These are phyloP conservation scores for Macrobrachium rosenbergii DNA, from an alignment of 1,140 invertebrate genomes.

Conservation along the genomic window DNA sequence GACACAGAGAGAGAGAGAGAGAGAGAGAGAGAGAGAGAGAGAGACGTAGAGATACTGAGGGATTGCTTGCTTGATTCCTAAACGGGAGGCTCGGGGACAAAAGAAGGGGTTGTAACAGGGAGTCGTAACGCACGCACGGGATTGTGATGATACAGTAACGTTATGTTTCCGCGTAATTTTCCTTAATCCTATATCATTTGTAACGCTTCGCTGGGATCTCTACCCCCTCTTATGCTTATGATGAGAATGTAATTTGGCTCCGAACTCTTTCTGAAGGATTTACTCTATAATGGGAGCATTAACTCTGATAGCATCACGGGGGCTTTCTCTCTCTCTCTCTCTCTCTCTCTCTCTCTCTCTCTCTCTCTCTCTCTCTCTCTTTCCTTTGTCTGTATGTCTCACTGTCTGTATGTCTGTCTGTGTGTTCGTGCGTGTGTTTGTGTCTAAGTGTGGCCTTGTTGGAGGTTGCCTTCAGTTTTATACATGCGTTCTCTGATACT, in stretches of 20 bases:
- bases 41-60: neutral
- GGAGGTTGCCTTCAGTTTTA: too few species aligned
- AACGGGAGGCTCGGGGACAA: neutral
- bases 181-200: too few species aligned
- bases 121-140: neutral
- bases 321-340: neutral
- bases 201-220: too few species aligned
- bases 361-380: neutral
- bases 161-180: too few species aligned
- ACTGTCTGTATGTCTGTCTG: neutral
- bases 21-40: neutral
- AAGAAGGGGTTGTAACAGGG: neutral
- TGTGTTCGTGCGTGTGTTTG: neutral
- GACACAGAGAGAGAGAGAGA: constrained; percentile 17
- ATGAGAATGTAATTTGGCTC: too few species aligned
- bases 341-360: neutral
- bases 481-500: too few species aligned
- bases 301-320: neutral
- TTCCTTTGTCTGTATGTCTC: neutral
- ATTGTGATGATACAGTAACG: too few species aligned
- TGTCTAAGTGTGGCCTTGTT: neutral
- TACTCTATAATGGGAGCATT: neutral
- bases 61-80: neutral
- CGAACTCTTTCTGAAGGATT: too few species aligned
- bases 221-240: too few species aligned